phyloP scores from a whole-genome alignment of 1,140 invertebrate species.

The Pollicipes pollicipes region DNA sequence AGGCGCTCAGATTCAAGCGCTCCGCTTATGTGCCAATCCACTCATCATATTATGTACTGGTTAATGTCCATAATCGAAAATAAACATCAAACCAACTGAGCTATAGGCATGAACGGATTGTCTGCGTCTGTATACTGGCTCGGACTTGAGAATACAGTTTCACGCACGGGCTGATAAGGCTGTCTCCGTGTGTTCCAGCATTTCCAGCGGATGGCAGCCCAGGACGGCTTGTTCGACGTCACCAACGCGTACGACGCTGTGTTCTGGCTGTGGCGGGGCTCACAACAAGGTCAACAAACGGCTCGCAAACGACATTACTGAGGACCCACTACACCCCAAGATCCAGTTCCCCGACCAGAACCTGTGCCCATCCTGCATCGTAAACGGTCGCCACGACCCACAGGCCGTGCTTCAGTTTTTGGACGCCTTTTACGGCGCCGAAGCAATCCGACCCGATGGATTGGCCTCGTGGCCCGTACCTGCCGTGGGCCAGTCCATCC shows the following conservation, averaged over 20 bases:
- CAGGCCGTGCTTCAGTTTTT: neutral
- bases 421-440: neutral
- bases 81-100: too few species aligned
- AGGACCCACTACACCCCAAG: conserved; percentile 81
- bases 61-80: too few species aligned
- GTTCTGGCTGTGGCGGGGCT: conserved; percentile 83
- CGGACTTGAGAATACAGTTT: too few species aligned
- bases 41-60: too few species aligned
- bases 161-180: too few species aligned
- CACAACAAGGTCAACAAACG: conserved; percentile 87
- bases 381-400: neutral
- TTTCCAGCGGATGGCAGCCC: conserved; percentile 54
- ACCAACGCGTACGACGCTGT: conserved; percentile 50
- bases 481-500: too few species aligned
- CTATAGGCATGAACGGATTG: too few species aligned
- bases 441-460: too few species aligned
- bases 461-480: too few species aligned
- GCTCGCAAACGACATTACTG: conserved; percentile 61
- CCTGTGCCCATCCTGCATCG: conserved; percentile 48
- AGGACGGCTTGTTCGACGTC: conserved; percentile 43
- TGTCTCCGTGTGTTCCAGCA: conserved; percentile 39
- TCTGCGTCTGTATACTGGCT: too few species aligned
- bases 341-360: conserved; percentile 60
- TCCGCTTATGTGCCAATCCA: too few species aligned
- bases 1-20: too few species aligned